Conservation (phyloP, 2,113 vertebrate species). For the Podarcis raffonei region DNA sequence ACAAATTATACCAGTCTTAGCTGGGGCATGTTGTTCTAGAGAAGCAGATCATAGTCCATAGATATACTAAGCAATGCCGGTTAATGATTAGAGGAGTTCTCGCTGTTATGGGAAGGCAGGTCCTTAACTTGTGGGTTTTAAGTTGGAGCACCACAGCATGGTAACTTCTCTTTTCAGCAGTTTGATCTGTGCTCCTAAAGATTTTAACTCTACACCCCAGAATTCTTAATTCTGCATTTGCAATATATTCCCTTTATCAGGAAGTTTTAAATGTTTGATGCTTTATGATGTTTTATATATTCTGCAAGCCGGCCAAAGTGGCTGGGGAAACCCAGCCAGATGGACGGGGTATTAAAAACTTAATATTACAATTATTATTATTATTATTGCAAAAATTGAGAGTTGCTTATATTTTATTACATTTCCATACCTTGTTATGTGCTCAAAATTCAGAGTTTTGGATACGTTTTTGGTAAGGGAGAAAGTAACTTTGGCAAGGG, state of each 20-base stretch:
- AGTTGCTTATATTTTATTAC: too few relatives aligned
- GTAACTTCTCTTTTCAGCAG: neutral
- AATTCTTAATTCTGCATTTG: neutral
- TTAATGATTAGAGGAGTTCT: slow-evolving; percentile 21
- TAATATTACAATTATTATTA: too few relatives aligned
- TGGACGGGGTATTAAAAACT: too few relatives aligned
- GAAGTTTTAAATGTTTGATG: too few relatives aligned
- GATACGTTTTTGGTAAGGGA: too few relatives aligned
- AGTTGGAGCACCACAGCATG: neutral
- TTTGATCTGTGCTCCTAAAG: neutral
- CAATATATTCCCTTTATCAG: neutral
- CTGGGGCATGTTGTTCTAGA: neutral
- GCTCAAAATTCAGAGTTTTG: too few relatives aligned
- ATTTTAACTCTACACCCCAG: neutral
- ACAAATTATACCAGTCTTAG: neutral
- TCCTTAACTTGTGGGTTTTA: neutral
- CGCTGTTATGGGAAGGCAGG: slow-evolving; percentile 3
- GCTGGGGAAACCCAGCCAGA: too few relatives aligned
- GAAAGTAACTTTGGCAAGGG: too few relatives aligned
- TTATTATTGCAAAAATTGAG: too few relatives aligned
- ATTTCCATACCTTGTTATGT: too few relatives aligned
- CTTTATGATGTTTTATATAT: too few relatives aligned
- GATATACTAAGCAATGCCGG: neutral
- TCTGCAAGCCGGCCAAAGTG: too few relatives aligned
- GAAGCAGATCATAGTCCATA: slow-evolving; percentile 32